Evolutionary conservation across 2,113 vertebrate species (phyloP), one percentile per base, ranked within the genome.

Genomic region (Felis catus): DNA sequence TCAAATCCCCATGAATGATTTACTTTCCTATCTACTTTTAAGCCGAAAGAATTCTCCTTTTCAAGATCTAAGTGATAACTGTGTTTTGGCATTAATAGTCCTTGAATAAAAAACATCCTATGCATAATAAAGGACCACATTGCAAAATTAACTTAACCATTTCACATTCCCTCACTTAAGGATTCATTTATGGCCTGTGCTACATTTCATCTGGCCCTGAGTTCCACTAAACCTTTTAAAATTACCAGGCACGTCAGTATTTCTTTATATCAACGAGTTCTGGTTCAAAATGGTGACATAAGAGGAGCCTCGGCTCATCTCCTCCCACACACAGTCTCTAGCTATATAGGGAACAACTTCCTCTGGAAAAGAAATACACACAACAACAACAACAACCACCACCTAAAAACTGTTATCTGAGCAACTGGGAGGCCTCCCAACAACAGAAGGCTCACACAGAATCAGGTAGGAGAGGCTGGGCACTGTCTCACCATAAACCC

Each of bases 1-100:
- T 87, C 36, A 92, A 94, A 55, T 87, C 58, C 19, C 51, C 27
- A 73, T 80, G 55, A 97, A 81, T 89, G 33, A 73, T 97, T 95
- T 81, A 94, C 76, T 94, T 93, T 87, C 6, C 25, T 78, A 71
- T 82, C 68, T 66, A 21, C 61, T 45, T 93, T 94, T 48, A 85
- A 91, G 45, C 4, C 23, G 85, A 71, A 63, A 78, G 23, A 92
- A 78, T 48, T 96, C 19, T 81, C 36, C 31, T 70, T 61, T 78
- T 80, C 41, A 66, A 36, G 27, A 83, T 68, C 53, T 71, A 39
- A 89, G 51, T 89, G 58, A n/a, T 27, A 92, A 39, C 23, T 58
- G 1, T 92, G 19, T 51, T 80, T 58, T 14, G 45, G 15, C 27
- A 73, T 6, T 80, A 53, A 82, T 29, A 88, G 15, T 4, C 10